Base-by-base conservation (phyloP, 2,888 invertebrate species). In the Meta bourneti region DNA sequence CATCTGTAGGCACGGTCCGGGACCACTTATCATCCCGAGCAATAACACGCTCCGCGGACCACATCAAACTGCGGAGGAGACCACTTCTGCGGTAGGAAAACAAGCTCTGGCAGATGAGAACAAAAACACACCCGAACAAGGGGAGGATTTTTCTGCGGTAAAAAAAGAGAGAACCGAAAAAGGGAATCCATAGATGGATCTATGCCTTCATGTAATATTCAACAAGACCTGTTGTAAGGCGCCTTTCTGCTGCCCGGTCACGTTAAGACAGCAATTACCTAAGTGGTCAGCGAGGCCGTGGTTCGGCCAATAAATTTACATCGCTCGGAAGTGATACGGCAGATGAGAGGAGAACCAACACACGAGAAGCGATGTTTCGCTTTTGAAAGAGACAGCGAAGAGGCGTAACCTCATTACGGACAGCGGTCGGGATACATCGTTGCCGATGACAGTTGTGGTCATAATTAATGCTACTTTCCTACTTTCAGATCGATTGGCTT, bases 151-250 rank as follows among this genome's bases (percentile, higher is more conserved):
- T 48, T 49, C 8, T 2, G 75, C n/a, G 9, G 20, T 19, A 86
- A 19, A 78, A 69, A 69, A 78, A 9, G 7, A 70, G n/a, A 51
- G 51, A 51, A 16, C 6, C 6, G 70, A 20, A 74, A n/a, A 19
- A 11, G 74, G 13, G 20, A 83, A 51, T 19, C 52, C 52, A 71
- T 19, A 61, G 74, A 78, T 78, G 48, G 75, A 84, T 84, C 75
- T 75, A 75, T 84, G 84, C 78, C 78, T 86, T 86, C 86, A 86
- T 86, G 86, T 86, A 86, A 86, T 86, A 86, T 86, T 86, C 86
- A 86, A 19, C 70, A 71, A 78, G 52, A 86, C 86, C 86, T 86
- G 86, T 86, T 86, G 86, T 78, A 52, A 70, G 69, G 70, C 54
- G 84, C 13, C 34, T 75, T 54, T 75, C 8, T n/a, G 48, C 75